Conservation (phyloP, 2,113 vertebrate genomes). For the Otocyon megalotis region DNA sequence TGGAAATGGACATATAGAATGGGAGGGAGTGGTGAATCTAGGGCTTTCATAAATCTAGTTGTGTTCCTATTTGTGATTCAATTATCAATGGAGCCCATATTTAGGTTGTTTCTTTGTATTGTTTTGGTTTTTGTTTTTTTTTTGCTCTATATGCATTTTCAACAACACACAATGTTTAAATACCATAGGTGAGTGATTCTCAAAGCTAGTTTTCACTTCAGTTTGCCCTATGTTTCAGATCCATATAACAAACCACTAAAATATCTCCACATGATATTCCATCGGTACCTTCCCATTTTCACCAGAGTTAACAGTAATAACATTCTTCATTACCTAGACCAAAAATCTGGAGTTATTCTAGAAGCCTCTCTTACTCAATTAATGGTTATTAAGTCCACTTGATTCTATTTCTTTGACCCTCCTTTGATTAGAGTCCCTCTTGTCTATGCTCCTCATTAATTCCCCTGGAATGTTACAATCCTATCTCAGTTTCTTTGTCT, state of each 20-base stretch:
- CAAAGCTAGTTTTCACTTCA: background rate
- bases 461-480: background rate
- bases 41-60: constrained; percentile 1
- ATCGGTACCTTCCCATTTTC: background rate
- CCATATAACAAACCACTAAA: background rate
- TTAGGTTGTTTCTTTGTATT: background rate
- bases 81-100: background rate
- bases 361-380: background rate
- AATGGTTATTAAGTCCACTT: background rate
- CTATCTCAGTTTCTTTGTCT: background rate
- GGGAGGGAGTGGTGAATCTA: background rate
- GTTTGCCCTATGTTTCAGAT: background rate
- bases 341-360: background rate
- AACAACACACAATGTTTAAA: background rate
- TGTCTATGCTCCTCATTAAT: background rate
- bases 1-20: background rate
- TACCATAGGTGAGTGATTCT: background rate
- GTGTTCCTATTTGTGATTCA: background rate
- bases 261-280: background rate
- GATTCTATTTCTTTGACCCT: background rate
- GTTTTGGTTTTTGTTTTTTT: background rate
- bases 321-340: background rate
- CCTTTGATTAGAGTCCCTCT: background rate
- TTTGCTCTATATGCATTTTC: background rate
- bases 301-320: background rate